phyloP scores from a whole-genome alignment of 2,113 vertebrate genomes.

The Tapirus terrestris region DNA sequence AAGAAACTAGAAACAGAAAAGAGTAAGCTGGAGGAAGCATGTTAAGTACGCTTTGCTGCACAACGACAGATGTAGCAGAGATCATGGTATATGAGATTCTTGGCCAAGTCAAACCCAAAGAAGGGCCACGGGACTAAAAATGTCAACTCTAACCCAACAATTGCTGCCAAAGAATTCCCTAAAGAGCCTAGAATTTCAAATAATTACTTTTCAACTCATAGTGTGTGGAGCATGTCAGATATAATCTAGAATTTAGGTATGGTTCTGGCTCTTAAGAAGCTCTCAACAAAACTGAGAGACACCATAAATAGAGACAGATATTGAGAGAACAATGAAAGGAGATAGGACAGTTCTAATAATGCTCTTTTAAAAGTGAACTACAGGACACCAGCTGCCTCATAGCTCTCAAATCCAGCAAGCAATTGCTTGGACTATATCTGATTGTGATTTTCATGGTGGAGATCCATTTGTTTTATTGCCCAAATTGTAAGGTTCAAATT shows the following conservation, averaged over 20 bases:
- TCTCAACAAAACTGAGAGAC: constrained; percentile 2
- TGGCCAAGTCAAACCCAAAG: background rate
- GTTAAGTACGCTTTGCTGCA: background rate
- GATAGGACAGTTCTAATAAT: background rate
- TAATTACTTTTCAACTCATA: constrained; percentile 21
- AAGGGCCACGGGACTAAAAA: constrained; percentile 16
- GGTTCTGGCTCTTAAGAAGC: background rate
- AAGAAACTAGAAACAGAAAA: background rate
- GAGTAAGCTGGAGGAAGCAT: background rate
- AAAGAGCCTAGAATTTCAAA: constrained; percentile 44
- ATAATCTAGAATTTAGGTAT: constrained; percentile 51
- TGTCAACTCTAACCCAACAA: background rate
- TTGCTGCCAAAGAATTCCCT: background rate
- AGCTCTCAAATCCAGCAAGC: constrained; percentile 26
- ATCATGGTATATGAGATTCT: background rate
- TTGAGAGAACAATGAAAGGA: background rate
- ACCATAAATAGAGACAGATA: background rate
- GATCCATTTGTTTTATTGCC: constrained; percentile 67
- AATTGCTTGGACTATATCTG: constrained; percentile 56
- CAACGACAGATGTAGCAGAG: background rate
- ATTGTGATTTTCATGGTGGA: constrained; percentile 69
- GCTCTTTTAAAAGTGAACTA: background rate
- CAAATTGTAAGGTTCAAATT: constrained; percentile 64
- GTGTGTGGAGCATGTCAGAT: background rate
- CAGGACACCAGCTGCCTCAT: constrained; percentile 44